phyloP scores from a whole-genome alignment of 2,888 invertebrate genomes.

The Hartigia nigra region DNA sequence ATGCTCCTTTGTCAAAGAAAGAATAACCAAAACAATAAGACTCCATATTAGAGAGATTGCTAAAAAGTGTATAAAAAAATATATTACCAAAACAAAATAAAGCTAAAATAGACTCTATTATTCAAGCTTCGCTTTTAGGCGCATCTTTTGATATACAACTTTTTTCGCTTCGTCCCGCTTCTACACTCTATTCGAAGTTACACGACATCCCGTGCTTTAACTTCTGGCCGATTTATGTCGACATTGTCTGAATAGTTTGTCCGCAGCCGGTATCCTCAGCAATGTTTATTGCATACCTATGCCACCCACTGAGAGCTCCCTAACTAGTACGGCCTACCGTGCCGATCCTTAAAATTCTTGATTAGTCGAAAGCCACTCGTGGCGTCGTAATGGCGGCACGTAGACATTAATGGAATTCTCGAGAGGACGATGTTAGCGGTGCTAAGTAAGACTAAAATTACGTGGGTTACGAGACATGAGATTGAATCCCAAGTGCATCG shows the following conservation, averaged over 20 bases:
- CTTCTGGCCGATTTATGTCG: constrained; percentile 28
- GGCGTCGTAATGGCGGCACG: neutral
- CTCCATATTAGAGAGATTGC: too few species aligned
- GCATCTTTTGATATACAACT: too few species aligned
- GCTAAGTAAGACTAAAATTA: constrained; percentile 3
- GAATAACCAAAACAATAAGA: too few species aligned
- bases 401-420: constrained; percentile 7
- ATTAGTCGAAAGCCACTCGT: constrained; percentile 15
- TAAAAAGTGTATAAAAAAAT: too few species aligned
- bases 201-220: neutral
- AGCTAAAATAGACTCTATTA: too few species aligned
- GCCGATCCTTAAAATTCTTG: constrained; percentile 24
- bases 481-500: constrained; percentile 2
- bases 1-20: too few species aligned
- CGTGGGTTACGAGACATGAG: neutral
- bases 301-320: constrained; percentile 13
- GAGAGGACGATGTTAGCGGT: neutral
- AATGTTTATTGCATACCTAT: constrained; percentile 49
- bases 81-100: too few species aligned
- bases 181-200: neutral
- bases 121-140: too few species aligned
- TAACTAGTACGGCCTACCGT: constrained; percentile 5
- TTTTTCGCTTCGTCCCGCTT: neutral
- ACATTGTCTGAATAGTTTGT: constrained; percentile 41
- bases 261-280: constrained; percentile 29